Percentiles rank a stretch among this genome's conserved stretches.
Evolutionary conservation across 2,797 vertebrate genomes (phyloP).

Genomic region (Neopelma chrysocephalum): DNA sequence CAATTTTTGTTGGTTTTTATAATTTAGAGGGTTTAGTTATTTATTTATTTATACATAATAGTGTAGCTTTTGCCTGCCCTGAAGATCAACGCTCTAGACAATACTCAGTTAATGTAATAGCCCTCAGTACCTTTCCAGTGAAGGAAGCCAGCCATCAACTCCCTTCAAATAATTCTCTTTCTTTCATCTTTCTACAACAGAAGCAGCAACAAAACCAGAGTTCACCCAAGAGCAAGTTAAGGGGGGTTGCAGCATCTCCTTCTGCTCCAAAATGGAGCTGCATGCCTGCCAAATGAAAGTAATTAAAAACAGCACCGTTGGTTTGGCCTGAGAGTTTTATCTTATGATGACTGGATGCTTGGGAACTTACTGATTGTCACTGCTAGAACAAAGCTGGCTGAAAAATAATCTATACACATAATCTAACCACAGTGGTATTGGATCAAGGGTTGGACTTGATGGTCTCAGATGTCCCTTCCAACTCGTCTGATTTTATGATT

Average conservation of each 20-base stretch:
- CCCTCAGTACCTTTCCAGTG: background rate
- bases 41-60: background rate
- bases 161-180: background rate
- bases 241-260: background rate
- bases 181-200: slow-evolving; percentile 42
- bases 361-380: background rate
- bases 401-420: background rate
- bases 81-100: background rate
- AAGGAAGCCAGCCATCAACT: background rate
- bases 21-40: background rate
- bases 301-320: background rate
- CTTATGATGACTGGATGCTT: background rate
- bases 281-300: background rate
- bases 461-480: too few relatives aligned
- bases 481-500: too few relatives aligned
- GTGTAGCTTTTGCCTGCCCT: background rate
- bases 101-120: background rate
- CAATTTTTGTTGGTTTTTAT: background rate
- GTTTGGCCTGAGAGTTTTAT: background rate
- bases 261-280: background rate
- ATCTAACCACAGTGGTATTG: too few relatives aligned
- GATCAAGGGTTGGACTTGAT: too few relatives aligned
- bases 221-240: background rate
- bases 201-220: background rate
- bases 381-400: background rate